Base-by-base conservation (phyloP, 1,140 invertebrate species). In the Radopholus similis region DNA sequence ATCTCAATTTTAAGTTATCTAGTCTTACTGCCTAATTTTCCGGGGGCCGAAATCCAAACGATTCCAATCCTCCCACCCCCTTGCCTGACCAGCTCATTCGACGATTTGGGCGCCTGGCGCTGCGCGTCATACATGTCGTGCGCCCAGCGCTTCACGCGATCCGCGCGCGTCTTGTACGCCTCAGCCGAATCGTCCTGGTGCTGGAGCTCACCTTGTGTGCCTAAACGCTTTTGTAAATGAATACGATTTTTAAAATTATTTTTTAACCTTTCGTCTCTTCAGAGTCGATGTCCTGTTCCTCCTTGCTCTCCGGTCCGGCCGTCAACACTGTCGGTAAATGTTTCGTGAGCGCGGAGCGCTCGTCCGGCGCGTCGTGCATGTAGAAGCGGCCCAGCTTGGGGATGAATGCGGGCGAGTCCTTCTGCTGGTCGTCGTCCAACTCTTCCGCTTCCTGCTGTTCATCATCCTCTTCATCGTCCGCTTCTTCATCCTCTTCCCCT, bases 291-390 rank as follows among this genome's bases (percentile, higher is more conserved):
- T n/a, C n/a, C n/a, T n/a, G n/a, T n/a, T n/a, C 40, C 40, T 15
- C 21, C 40, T 15, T 42, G 15, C 40, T n/a, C n/a, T n/a, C n/a
- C n/a, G n/a, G n/a, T n/a, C n/a, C n/a, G n/a, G n/a, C 4, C 59
- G 40, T 58, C 59, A 32, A 23, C 59, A 26, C 66, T 62, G 23
- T 62, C 40, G 51, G 42, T 63, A n/a, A n/a, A n/a, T n/a, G n/a
- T n/a, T n/a, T n/a, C n/a, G n/a, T n/a, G n/a, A n/a, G n/a, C n/a
- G n/a, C n/a, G n/a, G n/a, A n/a, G n/a, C n/a, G n/a, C 18, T 51
- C 28, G 42, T 21, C 63, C 5, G 62, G 63, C n/a, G 38, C 62
- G 49, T 64, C 63, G 63, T 64, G 63, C 63, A 64, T 64, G 18
- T 64, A 64, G 30, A 64, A 64, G 21, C 38, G 28, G n/a, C 63